Evolutionary conservation across 2,888 invertebrate species (phyloP).

Genomic region (Pyrrhia umbra): DNA sequence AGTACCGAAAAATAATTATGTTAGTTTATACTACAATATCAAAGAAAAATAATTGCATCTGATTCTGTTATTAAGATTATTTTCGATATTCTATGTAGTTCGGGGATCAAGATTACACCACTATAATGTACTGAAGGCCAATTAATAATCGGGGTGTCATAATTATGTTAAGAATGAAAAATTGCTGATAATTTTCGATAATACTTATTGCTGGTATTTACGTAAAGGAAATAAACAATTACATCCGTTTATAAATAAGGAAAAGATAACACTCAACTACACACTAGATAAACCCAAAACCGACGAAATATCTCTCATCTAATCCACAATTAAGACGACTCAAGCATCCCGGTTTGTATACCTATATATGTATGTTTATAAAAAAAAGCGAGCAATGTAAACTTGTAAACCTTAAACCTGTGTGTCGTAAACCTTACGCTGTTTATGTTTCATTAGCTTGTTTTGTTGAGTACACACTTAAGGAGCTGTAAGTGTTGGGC

Average conservation of each 20-base stretch:
- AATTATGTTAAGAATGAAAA: too few relatives aligned
- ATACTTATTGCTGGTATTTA: background rate
- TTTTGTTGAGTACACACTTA: slow-evolving; percentile 62
- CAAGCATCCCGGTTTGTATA: too few relatives aligned
- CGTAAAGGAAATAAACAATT: background rate
- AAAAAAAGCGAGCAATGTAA: slow-evolving; percentile 37
- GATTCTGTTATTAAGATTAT: too few relatives aligned
- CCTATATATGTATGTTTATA: too few relatives aligned
- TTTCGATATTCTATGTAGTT: too few relatives aligned
- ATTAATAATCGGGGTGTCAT: too few relatives aligned
- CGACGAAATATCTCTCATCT: background rate
- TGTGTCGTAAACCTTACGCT: slow-evolving; percentile 42
- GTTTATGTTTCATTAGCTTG: slow-evolving; percentile 67
- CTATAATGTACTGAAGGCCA: too few relatives aligned
- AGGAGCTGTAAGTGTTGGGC: slow-evolving; percentile 69
- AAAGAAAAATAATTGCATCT: too few relatives aligned
- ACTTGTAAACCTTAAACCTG: slow-evolving; percentile 25
- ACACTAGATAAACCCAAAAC: background rate
- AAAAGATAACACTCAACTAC: background rate
- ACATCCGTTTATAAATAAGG: background rate
- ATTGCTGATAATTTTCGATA: too few relatives aligned
- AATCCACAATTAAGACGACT: background rate
- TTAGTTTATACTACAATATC: too few relatives aligned
- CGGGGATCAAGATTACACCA: too few relatives aligned
- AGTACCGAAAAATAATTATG: too few relatives aligned